Conservation (phyloP, 2,888 invertebrate species). For the Tachina lurida region DNA sequence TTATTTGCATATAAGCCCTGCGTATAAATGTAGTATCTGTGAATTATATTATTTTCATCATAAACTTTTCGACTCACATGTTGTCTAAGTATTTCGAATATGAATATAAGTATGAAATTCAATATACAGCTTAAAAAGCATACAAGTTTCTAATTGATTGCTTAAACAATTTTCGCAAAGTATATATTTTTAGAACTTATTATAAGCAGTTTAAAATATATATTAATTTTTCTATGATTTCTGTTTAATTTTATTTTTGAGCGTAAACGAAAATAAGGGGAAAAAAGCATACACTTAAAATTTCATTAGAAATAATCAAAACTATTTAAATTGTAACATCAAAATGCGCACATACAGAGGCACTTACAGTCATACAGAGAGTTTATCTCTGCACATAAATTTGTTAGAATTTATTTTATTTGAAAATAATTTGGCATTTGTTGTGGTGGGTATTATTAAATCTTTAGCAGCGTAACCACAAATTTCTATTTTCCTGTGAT, state of each 20-base stretch:
- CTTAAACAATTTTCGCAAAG: too few relatives aligned
- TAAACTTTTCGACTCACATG: too few relatives aligned
- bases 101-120: too few relatives aligned
- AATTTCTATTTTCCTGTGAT: constrained; percentile 68
- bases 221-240: not conserved
- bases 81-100: too few relatives aligned
- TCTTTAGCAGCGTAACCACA: constrained; percentile 67
- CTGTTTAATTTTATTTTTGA: not conserved
- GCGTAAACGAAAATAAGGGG: not conserved
- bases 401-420: constrained; percentile 34
- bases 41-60: too few relatives aligned
- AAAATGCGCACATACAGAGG: not conserved
- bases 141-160: too few relatives aligned
- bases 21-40: too few relatives aligned
- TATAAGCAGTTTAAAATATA: too few relatives aligned
- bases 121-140: too few relatives aligned
- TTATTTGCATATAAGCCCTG: too few relatives aligned
- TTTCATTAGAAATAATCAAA: constrained; percentile 2
- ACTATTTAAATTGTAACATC: not conserved
- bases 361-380: too few relatives aligned
- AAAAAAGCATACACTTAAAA: not conserved
- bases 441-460: constrained; percentile 53
- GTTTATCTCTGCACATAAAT: not conserved
- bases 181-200: too few relatives aligned
- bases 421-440: constrained; percentile 37